phyloP scores from a whole-genome alignment of 2,113 vertebrate genomes.

The Urocitellus parryii region DNA sequence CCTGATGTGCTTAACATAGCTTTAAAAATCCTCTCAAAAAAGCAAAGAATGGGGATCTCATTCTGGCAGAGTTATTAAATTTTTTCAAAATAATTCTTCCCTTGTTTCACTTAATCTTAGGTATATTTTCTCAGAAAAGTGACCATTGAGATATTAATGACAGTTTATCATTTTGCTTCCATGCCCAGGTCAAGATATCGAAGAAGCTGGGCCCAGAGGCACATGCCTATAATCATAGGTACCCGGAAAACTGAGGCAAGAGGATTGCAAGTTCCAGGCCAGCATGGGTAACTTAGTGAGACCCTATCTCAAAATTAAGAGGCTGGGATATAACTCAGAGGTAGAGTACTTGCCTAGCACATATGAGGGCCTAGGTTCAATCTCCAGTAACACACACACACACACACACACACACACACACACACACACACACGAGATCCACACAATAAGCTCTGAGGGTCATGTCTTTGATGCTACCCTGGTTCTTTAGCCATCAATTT shows the following conservation, averaged over 20 bases:
- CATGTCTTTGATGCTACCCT: neutral
- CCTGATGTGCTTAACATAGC: neutral
- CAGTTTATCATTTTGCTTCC: neutral
- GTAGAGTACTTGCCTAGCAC: neutral
- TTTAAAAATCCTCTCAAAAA: neutral
- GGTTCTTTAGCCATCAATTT: neutral
- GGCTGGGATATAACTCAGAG: neutral
- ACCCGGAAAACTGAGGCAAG: neutral
- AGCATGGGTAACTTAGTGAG: neutral
- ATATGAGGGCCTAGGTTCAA: neutral
- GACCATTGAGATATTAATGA: neutral
- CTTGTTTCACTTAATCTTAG: neutral
- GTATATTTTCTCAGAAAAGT: conserved; percentile 2
- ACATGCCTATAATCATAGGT: neutral
- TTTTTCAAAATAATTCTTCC: conserved; percentile 37
- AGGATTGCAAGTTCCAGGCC: neutral
- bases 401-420: neutral
- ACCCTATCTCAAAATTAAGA: neutral
- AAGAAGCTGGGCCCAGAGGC: neutral
- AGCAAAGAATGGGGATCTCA: neutral
- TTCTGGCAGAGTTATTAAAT: neutral
- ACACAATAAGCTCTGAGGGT: neutral
- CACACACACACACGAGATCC: no score
- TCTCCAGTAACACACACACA: neutral
- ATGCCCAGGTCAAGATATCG: neutral